Evolutionary conservation across 1,140 invertebrate genomes (phyloP).

Genomic region (Euwallacea similis): DNA sequence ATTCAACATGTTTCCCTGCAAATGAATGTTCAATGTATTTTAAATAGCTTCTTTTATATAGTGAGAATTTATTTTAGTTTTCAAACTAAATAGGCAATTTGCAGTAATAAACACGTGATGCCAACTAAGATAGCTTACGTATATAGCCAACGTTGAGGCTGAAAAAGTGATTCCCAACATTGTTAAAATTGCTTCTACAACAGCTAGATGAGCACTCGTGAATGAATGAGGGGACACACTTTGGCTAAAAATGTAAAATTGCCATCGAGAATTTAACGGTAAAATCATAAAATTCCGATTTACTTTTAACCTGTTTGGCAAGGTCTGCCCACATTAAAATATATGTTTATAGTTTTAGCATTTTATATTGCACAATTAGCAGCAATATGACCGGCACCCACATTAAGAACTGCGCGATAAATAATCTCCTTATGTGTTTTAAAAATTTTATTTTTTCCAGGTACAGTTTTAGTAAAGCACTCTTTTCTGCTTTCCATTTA

Average conservation of each 20-base stretch:
- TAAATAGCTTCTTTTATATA: not conserved
- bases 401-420: constrained; percentile 23
- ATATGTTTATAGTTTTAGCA: constrained; percentile 31
- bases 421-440: constrained; percentile 18
- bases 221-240: too few relatives aligned
- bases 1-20: not conserved
- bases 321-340: constrained; percentile 29
- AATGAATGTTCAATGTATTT: not conserved
- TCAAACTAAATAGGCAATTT: not conserved
- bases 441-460: not conserved
- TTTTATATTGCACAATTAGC: constrained; percentile 31
- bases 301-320: constrained; percentile 24
- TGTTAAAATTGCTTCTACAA: too few relatives aligned
- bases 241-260: too few relatives aligned
- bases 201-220: too few relatives aligned
- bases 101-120: not conserved
- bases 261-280: not conserved
- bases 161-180: too few relatives aligned
- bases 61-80: not conserved
- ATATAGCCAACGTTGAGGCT: too few relatives aligned
- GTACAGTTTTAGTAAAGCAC: too few relatives aligned
- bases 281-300: constrained; percentile 12
- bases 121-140: too few relatives aligned
- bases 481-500: too few relatives aligned
- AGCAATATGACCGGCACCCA: constrained; percentile 24